These are phyloP conservation scores for Hippocampus mohnikei DNA, from an alignment of 2,113 vertebrate genomes.

Conservation along the genomic window DNA sequence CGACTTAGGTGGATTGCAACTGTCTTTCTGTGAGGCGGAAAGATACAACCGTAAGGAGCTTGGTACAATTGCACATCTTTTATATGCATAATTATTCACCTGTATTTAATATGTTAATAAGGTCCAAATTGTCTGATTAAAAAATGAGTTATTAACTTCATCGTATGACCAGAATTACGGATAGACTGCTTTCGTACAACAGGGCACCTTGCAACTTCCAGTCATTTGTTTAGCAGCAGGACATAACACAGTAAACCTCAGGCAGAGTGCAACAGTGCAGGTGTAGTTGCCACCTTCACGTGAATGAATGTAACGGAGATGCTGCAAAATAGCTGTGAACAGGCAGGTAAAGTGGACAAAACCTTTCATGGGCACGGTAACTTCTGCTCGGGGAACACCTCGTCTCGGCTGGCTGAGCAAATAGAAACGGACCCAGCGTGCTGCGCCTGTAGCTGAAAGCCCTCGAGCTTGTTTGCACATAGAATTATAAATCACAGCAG, in stretches of 20 bases:
- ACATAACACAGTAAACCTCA: conserved; percentile 49
- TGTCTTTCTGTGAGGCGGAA: neutral
- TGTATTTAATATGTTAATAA: neutral
- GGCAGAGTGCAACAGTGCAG: conserved; percentile 27
- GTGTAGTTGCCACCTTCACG: conserved; percentile 33
- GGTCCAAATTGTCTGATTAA: conserved; percentile 23
- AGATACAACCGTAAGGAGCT: neutral
- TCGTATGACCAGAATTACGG: conserved; percentile 33
- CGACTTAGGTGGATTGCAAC: neutral
- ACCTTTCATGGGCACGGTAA: conserved; percentile 23
- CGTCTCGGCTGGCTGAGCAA: conserved; percentile 61
- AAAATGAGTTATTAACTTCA: conserved; percentile 40
- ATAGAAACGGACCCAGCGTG: conserved; percentile 63
- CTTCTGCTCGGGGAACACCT: conserved; percentile 44
- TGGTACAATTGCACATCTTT: neutral
- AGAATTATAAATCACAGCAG: conserved; percentile 67
- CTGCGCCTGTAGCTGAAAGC: conserved; percentile 53
- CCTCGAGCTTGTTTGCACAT: conserved; percentile 65
- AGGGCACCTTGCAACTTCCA: conserved; percentile 45
- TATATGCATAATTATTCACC: neutral
- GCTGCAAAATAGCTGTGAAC: conserved; percentile 24
- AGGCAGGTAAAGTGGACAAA: conserved; percentile 33
- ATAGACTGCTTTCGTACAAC: conserved; percentile 35
- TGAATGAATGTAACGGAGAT: conserved; percentile 18
- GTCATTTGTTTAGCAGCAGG: conserved; percentile 63